Percentiles rank a stretch among this genome's conserved stretches.
Evolutionary conservation across 2,113 vertebrate genomes (phyloP).

Genomic region (Sylvia atricapilla): DNA sequence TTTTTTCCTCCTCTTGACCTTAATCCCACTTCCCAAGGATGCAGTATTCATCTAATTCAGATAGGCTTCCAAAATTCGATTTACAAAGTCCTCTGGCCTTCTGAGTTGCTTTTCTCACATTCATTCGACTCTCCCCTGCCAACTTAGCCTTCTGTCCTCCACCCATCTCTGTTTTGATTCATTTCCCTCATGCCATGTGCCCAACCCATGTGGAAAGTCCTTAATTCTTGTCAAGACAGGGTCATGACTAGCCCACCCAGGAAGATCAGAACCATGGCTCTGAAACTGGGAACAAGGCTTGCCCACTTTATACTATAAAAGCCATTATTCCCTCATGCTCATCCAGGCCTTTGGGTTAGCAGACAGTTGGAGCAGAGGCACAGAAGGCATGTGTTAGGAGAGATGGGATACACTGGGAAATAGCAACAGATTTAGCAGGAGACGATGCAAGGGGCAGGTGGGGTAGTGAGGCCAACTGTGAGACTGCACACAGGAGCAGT

Average conservation of each 20-base stretch:
- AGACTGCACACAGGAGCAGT: neutral
- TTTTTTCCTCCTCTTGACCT: neutral
- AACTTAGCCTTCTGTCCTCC: slow-evolving; percentile 61
- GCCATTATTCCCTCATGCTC: slow-evolving; percentile 53
- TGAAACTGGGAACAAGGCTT: slow-evolving; percentile 57
- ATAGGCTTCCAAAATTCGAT: neutral
- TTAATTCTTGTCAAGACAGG: slow-evolving; percentile 66
- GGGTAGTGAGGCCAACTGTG: neutral
- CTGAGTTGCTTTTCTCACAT: slow-evolving; percentile 56
- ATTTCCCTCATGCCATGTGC: slow-evolving; percentile 61
- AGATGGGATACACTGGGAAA: neutral
- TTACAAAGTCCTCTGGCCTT: slow-evolving; percentile 29
- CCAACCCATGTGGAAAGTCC: slow-evolving; percentile 63
- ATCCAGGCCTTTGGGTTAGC: slow-evolving; percentile 32
- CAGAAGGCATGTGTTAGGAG: slow-evolving; percentile 44
- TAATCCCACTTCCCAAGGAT: neutral
- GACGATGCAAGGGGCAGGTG: neutral
- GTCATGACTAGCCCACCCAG: slow-evolving; percentile 67
- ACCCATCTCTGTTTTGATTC: slow-evolving; percentile 65
- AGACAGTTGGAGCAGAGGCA: slow-evolving; percentile 28
- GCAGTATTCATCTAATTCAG: neutral
- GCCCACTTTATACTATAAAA: slow-evolving; percentile 51
- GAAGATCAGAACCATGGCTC: slow-evolving; percentile 59
- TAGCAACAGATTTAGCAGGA: neutral
- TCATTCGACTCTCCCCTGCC: slow-evolving; percentile 23